These are phyloP conservation scores for Capromys pilorides DNA, from an alignment of 2,797 vertebrate species.

Conservation along the genomic window DNA sequence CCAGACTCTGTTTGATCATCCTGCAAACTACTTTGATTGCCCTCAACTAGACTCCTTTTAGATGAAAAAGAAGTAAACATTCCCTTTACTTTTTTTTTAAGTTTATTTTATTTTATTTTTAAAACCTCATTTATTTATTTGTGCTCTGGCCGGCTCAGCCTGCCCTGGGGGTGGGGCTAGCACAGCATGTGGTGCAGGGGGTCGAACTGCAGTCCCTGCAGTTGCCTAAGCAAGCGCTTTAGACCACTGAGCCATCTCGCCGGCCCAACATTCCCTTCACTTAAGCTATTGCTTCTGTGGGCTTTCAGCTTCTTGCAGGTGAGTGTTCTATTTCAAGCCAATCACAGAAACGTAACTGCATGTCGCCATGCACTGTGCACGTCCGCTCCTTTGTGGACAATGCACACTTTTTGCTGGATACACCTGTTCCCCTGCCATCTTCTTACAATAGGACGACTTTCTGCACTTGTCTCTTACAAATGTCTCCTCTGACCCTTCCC, in stretches of 20 bases:
- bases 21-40: background rate
- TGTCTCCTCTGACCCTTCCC: background rate
- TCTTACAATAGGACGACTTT: background rate
- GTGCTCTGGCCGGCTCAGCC: too few species aligned
- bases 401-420: background rate
- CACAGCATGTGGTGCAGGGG: too few species aligned
- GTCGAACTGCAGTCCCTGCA: too few species aligned
- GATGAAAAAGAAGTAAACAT: background rate
- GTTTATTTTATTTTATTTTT: too few species aligned
- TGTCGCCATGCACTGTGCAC: fast-evolving
- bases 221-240: too few species aligned
- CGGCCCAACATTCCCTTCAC: too few species aligned
- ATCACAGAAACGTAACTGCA: background rate
- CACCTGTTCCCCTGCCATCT: background rate
- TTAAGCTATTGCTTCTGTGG: background rate
- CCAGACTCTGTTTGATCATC: background rate
- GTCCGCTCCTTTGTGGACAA: background rate
- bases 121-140: too few species aligned
- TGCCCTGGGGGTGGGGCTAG: too few species aligned
- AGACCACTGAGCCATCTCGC: too few species aligned
- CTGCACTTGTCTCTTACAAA: background rate
- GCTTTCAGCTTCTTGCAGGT: background rate
- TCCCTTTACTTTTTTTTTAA: too few species aligned
- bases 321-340: background rate
- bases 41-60: background rate